Conservation (phyloP, 2,797 vertebrate genomes). For the Arnoldichthys spilopterus region DNA sequence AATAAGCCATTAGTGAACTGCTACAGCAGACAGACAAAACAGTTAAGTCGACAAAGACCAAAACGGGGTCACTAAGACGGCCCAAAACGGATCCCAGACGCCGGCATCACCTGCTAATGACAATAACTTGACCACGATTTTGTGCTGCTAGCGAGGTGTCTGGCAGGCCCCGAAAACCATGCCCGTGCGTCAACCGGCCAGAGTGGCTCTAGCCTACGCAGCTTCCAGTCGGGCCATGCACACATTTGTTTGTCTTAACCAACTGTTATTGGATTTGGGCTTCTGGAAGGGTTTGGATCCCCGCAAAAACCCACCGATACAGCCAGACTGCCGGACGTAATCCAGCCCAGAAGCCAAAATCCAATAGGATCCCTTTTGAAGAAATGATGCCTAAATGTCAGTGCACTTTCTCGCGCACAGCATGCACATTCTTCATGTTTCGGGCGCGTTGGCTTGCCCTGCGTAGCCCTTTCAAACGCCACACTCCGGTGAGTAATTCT, state of each 20-base stretch:
- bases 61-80: slow-evolving; percentile 57
- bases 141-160: too few relatives aligned
- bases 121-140: too few relatives aligned
- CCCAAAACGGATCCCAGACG: neutral
- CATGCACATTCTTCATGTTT: neutral
- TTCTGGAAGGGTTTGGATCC: slow-evolving; percentile 22
- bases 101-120: too few relatives aligned
- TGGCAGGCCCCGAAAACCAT: neutral
- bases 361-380: slow-evolving; percentile 42
- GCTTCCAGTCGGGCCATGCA: neutral
- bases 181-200: neutral
- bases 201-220: neutral
- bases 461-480: slow-evolving; percentile 34
- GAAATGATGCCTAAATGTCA: slow-evolving; percentile 37
- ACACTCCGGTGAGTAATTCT: slow-evolving; percentile 22
- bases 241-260: slow-evolving; percentile 8
- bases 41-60: slow-evolving; percentile 75
- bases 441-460: neutral
- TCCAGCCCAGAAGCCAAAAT: slow-evolving; percentile 40
- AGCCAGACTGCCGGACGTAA: slow-evolving; percentile 32
- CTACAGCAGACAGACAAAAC: slow-evolving; percentile 79
- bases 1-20: slow-evolving; percentile 86
- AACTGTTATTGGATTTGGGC: slow-evolving; percentile 31
- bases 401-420: slow-evolving; percentile 36
- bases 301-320: slow-evolving; percentile 21